Evolutionary conservation across 2,888 invertebrate species (phyloP).

Genomic region (Machimus rusticus): DNA sequence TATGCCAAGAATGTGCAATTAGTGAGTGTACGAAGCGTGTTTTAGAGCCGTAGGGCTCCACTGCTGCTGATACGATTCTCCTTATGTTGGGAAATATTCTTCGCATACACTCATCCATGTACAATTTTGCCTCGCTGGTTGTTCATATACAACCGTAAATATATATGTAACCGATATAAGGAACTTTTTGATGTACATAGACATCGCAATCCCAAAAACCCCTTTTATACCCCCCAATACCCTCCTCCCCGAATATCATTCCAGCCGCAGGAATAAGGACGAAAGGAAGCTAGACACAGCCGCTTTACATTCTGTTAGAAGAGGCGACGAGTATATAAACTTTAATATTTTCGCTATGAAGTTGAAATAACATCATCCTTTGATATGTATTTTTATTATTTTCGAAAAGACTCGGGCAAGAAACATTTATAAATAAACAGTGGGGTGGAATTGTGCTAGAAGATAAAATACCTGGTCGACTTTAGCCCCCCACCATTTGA

Average conservation of each 20-base stretch:
- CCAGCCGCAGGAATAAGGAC: conserved; percentile 15
- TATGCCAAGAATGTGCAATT: conserved; percentile 98
- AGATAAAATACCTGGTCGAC: conserved; percentile 24
- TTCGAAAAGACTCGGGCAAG: conserved; percentile 39
- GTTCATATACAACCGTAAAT: conserved; percentile 27
- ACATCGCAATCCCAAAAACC: background rate
- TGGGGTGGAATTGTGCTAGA: background rate
- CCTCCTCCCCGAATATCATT: background rate
- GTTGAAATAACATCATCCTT: conserved; percentile 45
- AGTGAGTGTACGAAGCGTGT: conserved; percentile 68
- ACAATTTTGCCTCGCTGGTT: conserved; percentile 14
- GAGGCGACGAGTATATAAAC: conserved; percentile 42
- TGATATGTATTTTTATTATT: conserved; percentile 40
- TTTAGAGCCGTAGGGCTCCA: conserved; percentile 49
- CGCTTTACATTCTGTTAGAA: conserved; percentile 35
- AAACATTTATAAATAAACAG: conserved; percentile 37
- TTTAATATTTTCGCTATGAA: conserved; percentile 47
- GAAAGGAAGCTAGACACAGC: conserved; percentile 24
- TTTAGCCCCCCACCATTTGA: background rate
- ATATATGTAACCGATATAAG: conserved; percentile 36
- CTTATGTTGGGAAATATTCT: conserved; percentile 35
- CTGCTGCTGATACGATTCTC: conserved; percentile 40
- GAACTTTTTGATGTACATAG: conserved; percentile 35
- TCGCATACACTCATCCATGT: conserved; percentile 34
- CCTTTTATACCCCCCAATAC: background rate